Base-by-base conservation (phyloP, 2,888 invertebrate species). In the Tiliacea citrago region DNA sequence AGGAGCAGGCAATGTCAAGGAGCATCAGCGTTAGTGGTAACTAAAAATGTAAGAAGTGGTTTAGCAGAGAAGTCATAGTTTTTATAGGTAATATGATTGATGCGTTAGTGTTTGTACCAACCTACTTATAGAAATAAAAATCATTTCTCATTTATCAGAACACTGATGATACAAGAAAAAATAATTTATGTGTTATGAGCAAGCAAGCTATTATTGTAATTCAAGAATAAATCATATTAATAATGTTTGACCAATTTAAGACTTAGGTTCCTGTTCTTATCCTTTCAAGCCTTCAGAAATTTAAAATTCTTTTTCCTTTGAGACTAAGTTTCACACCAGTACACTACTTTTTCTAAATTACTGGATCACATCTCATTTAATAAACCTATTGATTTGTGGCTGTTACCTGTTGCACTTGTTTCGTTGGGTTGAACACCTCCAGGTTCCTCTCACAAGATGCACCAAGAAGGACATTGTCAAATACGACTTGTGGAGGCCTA, bases 401-500 rank as follows among this genome's bases (percentile, higher is more conserved):
- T 13, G 18, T 75, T 90, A 96, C 96, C 94, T 95, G 93, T 90
- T 95, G 94, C 3, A 88, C 79, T 88, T 94, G 91, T 83, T 95
- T 94, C 1, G 92, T 88, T 18, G 98, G 97, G 92, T 98, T 98
- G 68, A 95, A 92, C 21, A 98, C 93, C 85, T 97, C 95, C 75
- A 98, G 91, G 68, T 94, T 92, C 82, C 97, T 96, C 73, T 95
- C 96, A 73, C 97, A 97, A 18, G 95, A 93, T 61, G 96, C 94
- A 24, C 97, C 97, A 73, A 98, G 94, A 10, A 96, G 93, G 73
- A 98, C 97, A 95, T 97, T 96, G 81, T 98, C 97, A 88, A 98
- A 98, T n/a, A 97, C 95, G 29, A 98, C 96, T 94, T 97, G 97
- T 6, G 98, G 97, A 85, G 97, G 97, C 73, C 96, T 94, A n/a